Base-by-base conservation (phyloP, 2,797 vertebrate species). In the Telmatherina bonti region DNA sequence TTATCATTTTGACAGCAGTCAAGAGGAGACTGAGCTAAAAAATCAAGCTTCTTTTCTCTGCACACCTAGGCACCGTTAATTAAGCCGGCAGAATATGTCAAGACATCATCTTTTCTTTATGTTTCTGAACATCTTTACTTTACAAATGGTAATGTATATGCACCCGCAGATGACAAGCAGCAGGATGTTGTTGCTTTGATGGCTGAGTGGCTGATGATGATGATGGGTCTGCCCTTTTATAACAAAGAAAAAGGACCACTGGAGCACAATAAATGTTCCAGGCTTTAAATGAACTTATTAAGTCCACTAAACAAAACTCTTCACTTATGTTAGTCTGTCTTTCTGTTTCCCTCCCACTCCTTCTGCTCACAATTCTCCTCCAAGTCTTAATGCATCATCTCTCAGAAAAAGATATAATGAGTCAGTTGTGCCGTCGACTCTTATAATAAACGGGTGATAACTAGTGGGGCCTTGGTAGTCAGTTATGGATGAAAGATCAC, bases 191-290 rank as follows among this genome's bases (percentile, higher is more conserved):
- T 73, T 67, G 68, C 78, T 70, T 58, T 78, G 67, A 87, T 72
- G 67, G 55, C 35, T 65, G 70, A 87, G 72, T 82, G 67, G 69
- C 36, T 63, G 64, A 82, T 70, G 69, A 75, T 70, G 69, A 75
- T 82, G 65, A 83, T 58, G 59, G 73, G 33, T 71, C 13, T 5
- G 70, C 47, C 54, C 59, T 64, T 80, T 78, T 49, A 67, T 63
- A 62, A 83, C 72, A 72, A 62, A 64, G 80, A 64, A 81, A 81
- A 78, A 88, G 81, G 85, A 82, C 76, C 77, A 84, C 75, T 84
- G 5, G 8, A 82, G 65, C 72, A 54, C 72, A 72, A 81, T 62
- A 36, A 75, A 74, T 78, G 67, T 70, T 73, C 41, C 43, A 64
- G 68, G 47, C 53, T 74, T 84, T 76, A 79, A 67, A 79, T 74